phyloP scores from a whole-genome alignment of 2,797 vertebrate species.

The Galagoides demidoff region DNA sequence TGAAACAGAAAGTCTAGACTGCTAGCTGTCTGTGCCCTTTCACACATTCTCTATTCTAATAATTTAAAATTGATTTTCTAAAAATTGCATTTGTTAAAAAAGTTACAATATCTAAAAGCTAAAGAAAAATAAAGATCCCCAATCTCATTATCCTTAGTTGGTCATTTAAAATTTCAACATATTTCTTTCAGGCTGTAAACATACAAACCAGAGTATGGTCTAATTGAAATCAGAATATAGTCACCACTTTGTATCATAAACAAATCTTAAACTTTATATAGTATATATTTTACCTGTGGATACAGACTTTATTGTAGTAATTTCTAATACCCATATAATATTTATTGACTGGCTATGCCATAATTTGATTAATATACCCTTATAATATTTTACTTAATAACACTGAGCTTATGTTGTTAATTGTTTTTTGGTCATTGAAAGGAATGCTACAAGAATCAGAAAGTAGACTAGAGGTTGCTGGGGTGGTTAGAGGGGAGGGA shows the following conservation, averaged over 20 bases:
- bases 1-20: not conserved
- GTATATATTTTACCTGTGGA: not conserved
- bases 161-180: not conserved
- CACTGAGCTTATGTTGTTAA: not conserved
- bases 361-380: not conserved
- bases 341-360: not conserved
- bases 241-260: not conserved
- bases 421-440: not conserved
- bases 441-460: not conserved
- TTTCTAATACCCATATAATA: conserved; percentile 10
- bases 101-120: conserved; percentile 27
- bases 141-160: not conserved
- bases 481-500: not conserved
- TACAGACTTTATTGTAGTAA: not conserved
- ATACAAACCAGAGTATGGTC: not conserved
- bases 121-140: not conserved
- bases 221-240: too few species aligned
- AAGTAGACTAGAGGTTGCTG: not conserved
- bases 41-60: not conserved
- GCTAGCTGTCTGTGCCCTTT: too few species aligned
- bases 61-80: not conserved
- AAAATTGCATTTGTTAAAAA: conserved; percentile 17
- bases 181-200: not conserved
- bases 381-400: not conserved
- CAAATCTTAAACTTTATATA: not conserved